These are phyloP conservation scores for Pandemis cinnamomeana DNA, from an alignment of 2,888 invertebrate genomes.

Conservation along the genomic window DNA sequence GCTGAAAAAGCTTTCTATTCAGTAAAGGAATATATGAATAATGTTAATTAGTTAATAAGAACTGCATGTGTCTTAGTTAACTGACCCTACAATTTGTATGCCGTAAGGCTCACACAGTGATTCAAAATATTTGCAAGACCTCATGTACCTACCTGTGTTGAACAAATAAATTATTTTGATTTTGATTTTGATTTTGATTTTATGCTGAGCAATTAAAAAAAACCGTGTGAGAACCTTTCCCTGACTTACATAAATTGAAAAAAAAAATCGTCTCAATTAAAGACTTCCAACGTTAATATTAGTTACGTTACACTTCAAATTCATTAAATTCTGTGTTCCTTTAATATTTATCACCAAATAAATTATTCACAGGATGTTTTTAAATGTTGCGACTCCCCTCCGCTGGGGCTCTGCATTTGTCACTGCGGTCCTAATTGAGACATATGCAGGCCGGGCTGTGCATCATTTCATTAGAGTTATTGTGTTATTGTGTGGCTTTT, in stretches of 20 bases:
- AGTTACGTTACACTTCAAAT: constrained; percentile 27
- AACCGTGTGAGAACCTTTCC: no score
- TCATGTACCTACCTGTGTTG: no score
- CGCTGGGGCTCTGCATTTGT: constrained; percentile 50
- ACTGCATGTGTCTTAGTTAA: no score
- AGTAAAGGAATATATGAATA: no score
- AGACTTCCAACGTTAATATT: constrained; percentile 5
- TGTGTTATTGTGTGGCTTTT: constrained; percentile 7
- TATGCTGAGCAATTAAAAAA: no score
- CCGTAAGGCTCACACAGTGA: no score
- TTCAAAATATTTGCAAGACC: no score
- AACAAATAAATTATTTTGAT: no score
- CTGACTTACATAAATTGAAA: not conserved
- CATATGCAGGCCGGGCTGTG: constrained; percentile 52
- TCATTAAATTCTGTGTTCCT: constrained; percentile 27
- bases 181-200: no score
- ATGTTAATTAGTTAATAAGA: no score
- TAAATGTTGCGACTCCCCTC: constrained; percentile 26
- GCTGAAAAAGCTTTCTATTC: no score
- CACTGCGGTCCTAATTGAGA: constrained; percentile 75
- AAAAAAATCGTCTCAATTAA: not conserved
- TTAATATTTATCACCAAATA: not conserved
- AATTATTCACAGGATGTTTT: constrained; percentile 30
- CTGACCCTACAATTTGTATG: no score
- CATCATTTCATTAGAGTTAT: constrained; percentile 30